These are phyloP conservation scores for Oxyscelio sp. DNA, from an alignment of 2,888 invertebrate species.

Conservation along the genomic window DNA sequence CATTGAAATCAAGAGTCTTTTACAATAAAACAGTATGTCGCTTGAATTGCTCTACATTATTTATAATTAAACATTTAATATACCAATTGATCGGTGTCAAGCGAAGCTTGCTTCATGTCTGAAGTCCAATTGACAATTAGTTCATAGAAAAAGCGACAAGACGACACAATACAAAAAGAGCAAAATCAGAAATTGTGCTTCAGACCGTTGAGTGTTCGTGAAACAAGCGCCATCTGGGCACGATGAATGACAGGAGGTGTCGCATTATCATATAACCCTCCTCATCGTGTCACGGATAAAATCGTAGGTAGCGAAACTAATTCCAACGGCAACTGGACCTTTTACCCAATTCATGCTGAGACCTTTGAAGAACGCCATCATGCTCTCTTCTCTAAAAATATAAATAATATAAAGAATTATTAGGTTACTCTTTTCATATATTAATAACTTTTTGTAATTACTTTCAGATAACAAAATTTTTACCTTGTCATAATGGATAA, in stretches of 20 bases:
- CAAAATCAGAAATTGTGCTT: slow-evolving; percentile 21
- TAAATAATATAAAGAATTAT: too few relatives aligned
- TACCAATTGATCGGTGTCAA: too few relatives aligned
- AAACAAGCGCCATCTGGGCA: not conserved
- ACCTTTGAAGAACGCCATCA: too few relatives aligned
- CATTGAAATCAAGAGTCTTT: too few relatives aligned
- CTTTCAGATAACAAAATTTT: too few relatives aligned
- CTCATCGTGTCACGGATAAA: slow-evolving; percentile 91
- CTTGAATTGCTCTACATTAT: too few relatives aligned
- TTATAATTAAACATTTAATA: too few relatives aligned
- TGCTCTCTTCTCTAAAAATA: too few relatives aligned
- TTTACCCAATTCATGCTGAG: slow-evolving; percentile 99
- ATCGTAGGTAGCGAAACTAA: slow-evolving; percentile 99
- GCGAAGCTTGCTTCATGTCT: not conserved
- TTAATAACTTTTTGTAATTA: too few relatives aligned
- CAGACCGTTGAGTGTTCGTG: slow-evolving; percentile 3
- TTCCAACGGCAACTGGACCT: slow-evolving; percentile 96
- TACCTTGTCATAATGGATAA: too few relatives aligned
- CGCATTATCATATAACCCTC: slow-evolving; percentile 80
- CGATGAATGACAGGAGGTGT: slow-evolving; percentile 22
- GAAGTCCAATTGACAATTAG: not conserved
- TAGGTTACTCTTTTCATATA: too few relatives aligned
- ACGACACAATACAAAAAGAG: slow-evolving; percentile 37
- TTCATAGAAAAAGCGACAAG: slow-evolving; percentile 25
- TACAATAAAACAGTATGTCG: too few relatives aligned